Evolutionary conservation across 2,888 invertebrate genomes (phyloP), one percentile per base, ranked within the genome.

Genomic region (Drosophila diplacantha): DNA sequence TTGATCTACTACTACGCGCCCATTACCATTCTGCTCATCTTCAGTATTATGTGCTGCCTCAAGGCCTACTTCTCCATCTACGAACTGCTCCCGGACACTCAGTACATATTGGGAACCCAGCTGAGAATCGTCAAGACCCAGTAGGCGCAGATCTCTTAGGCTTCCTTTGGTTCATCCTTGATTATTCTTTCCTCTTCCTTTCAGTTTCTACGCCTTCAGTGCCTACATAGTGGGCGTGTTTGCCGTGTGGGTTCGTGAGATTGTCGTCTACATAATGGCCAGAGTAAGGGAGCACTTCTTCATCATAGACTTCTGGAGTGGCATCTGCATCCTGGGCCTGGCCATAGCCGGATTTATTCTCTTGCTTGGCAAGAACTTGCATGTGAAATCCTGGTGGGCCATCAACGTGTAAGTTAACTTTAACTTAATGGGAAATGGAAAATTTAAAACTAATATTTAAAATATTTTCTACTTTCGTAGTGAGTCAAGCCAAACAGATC

Each of bases 261-360:
- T 86, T 35, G 72, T 84, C 29, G 86, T 86, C 53, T 85, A 81
- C 16, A 65, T 82, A 0, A 51, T 74, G 57, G 84, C 86, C 2
- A 72, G 84, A 0, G 56, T 78, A 22, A 57, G 85, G 22, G 81
- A 84, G 49, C 78, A 84, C 26, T 85, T 80, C 71, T 84, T 84
- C 29, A 83, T 85, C 32, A 83, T 85, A 34, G 85, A 85, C 22
- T 85, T 83, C 62, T 79, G 85, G 85, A 85, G 84, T 37, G 86
- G 85, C 16, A 82, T 85, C 34, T 85, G 84, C 37, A 57, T 85
- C 4, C 43, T 85, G 52, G 74, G 65, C 6, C 57, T 85, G 58
- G 82, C 85, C 39, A 70, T 83, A n/a, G 78, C 81, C 3, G 86
- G 74, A 0, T 85, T 85, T 12, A 71, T 78, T 8, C 75, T 85